These are phyloP conservation scores for Forpus xanthops DNA, from an alignment of 2,797 vertebrate species.

Conservation along the genomic window DNA sequence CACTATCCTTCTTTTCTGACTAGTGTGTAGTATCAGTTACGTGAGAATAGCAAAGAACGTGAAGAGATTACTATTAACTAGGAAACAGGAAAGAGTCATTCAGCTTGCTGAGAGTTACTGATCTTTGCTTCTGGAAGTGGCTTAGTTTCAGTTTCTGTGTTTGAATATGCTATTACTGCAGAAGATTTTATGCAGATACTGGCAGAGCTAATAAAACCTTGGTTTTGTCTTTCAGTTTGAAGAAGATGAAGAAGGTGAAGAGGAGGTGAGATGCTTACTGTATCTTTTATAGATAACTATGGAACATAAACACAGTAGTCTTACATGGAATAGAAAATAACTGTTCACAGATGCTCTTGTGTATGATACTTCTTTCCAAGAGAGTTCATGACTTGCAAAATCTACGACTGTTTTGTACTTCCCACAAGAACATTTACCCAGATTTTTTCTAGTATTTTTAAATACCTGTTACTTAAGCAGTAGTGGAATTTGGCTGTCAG, in stretches of 20 bases:
- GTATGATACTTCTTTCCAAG: background rate
- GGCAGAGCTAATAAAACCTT: conserved; percentile 6
- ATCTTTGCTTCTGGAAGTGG: background rate
- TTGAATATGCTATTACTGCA: background rate
- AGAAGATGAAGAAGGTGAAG: conserved; percentile 94
- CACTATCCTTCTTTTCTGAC: background rate
- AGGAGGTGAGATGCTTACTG: conserved; percentile 85
- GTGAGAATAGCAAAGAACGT: background rate
- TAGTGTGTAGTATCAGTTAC: background rate
- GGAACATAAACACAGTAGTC: no score
- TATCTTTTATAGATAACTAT: background rate
- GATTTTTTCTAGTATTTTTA: background rate
- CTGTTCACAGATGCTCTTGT: background rate
- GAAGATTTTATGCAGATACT: background rate
- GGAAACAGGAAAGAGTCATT: background rate
- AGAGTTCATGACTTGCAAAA: background rate
- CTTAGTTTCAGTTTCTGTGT: background rate
- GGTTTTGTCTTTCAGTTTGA: conserved; percentile 87
- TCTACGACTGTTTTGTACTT: background rate
- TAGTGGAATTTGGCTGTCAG: background rate
- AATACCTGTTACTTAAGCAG: background rate
- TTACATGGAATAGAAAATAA: background rate
- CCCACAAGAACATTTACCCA: background rate
- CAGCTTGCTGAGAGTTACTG: background rate
- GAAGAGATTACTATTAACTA: background rate